These are phyloP conservation scores for Galerucella calmariensis DNA, from an alignment of 2,888 invertebrate species.

Conservation along the genomic window DNA sequence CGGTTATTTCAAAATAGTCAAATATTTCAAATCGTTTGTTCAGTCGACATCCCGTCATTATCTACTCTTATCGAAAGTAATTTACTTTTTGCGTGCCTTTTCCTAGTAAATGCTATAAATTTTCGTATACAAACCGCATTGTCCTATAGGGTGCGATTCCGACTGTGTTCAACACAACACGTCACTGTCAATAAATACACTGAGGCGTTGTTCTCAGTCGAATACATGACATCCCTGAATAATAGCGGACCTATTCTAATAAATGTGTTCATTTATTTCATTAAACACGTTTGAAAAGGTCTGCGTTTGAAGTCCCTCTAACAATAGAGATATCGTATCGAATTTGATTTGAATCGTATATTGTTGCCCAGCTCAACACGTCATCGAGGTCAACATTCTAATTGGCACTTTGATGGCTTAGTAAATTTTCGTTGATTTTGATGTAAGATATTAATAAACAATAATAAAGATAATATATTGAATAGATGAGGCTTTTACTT, in stretches of 20 bases:
- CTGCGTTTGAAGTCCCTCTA: slow-evolving; percentile 31
- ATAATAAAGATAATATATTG: too few species aligned
- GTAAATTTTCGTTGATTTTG: too few species aligned
- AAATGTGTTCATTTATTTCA: slow-evolving; percentile 35
- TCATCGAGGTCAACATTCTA: slow-evolving; percentile 10
- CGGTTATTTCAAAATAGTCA: background rate
- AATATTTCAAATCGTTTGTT: slow-evolving; percentile 19
- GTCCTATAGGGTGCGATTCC: slow-evolving; percentile 29
- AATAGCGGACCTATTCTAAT: slow-evolving; percentile 34
- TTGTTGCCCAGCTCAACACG: slow-evolving; percentile 16
- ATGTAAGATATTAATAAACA: too few species aligned
- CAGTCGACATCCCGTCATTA: slow-evolving; percentile 11
- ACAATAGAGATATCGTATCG: slow-evolving; percentile 32
- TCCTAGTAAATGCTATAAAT: slow-evolving; percentile 28
- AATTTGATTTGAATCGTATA: slow-evolving; percentile 26
- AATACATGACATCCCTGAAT: slow-evolving; percentile 36
- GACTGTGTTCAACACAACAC: slow-evolving; percentile 36
- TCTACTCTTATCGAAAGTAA: slow-evolving; percentile 18
- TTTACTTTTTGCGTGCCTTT: slow-evolving; percentile 29
- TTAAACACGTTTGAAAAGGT: slow-evolving; percentile 34
- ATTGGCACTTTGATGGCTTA: too few species aligned
- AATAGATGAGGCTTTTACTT: too few species aligned
- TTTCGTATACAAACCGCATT: slow-evolving; percentile 31
- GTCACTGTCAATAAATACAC: slow-evolving; percentile 39
- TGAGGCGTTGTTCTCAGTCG: slow-evolving; percentile 36